phyloP scores from a whole-genome alignment of 2,888 invertebrate species.

The Plemyria rubiginata region DNA sequence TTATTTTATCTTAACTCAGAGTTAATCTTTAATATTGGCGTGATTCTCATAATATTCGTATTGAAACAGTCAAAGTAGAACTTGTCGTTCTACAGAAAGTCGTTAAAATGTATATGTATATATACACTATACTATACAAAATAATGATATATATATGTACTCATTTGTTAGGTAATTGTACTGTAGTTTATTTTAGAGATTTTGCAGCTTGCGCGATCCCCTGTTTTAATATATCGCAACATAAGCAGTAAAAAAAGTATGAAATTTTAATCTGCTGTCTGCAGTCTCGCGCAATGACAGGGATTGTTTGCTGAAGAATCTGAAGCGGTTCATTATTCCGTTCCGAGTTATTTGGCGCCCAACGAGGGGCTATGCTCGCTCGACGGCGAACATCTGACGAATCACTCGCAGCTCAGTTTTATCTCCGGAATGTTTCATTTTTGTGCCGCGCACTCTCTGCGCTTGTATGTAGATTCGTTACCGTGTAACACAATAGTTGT shows the following conservation, averaged over 20 bases:
- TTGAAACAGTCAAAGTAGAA: slow-evolving; percentile 2
- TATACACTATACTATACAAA: too few relatives aligned
- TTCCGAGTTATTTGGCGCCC: slow-evolving; percentile 74
- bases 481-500: slow-evolving; percentile 58
- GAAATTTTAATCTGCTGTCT: slow-evolving; percentile 61
- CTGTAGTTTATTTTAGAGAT: background rate
- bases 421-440: slow-evolving; percentile 56
- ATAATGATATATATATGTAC: too few relatives aligned
- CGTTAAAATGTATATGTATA: background rate
- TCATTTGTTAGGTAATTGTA: background rate
- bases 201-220: background rate
- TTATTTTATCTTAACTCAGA: slow-evolving; percentile 72
- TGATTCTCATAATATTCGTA: slow-evolving; percentile 49
- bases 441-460: slow-evolving; percentile 46
- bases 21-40: slow-evolving; percentile 68
- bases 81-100: background rate
- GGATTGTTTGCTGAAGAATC: slow-evolving; percentile 69
- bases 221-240: slow-evolving; percentile 26
- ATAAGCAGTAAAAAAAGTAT: slow-evolving; percentile 52
- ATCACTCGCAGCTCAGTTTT: slow-evolving; percentile 59
- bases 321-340: slow-evolving; percentile 72
- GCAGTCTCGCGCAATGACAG: slow-evolving; percentile 60
- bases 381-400: slow-evolving; percentile 61
- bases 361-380: slow-evolving; percentile 62
- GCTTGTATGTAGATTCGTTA: slow-evolving; percentile 44